A percentile compares a stretch with the other conserved stretches of the same genome.
Evolutionary conservation across 2,113 vertebrate species (phyloP).

Genomic region (Carettochelys insculpta): DNA sequence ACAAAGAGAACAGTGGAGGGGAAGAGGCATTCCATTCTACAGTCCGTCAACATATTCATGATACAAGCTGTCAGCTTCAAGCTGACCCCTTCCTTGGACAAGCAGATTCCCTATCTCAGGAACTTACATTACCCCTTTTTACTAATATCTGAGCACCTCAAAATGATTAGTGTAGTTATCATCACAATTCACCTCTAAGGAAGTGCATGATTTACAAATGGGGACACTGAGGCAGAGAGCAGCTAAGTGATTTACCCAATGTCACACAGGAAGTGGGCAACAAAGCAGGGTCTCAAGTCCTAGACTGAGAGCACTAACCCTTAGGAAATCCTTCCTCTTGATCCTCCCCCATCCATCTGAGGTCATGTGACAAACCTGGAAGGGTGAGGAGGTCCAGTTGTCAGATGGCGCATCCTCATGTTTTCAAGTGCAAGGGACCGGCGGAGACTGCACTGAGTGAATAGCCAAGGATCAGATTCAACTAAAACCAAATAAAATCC

Average conservation of each 20-base stretch:
- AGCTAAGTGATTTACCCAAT: fast-evolving
- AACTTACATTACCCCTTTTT: neutral
- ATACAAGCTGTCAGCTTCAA: neutral
- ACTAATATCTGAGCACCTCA: neutral
- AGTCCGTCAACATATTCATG: neutral
- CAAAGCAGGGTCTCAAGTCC: neutral
- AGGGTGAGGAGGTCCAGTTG: neutral
- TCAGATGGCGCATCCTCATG: neutral
- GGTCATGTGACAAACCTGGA: neutral
- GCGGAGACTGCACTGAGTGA: neutral
- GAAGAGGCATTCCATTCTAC: neutral
- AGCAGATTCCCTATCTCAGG: neutral
- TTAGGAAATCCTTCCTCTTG: neutral
- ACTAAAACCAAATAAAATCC: neutral
- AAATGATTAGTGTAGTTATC: neutral
- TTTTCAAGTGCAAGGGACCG: neutral
- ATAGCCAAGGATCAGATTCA: neutral
- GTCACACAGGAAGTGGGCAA: neutral
- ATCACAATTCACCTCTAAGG: neutral
- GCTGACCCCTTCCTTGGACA: neutral
- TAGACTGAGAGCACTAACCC: neutral
- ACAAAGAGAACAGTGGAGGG: fast-evolving
- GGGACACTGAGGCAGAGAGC: neutral
- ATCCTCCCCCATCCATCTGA: neutral
- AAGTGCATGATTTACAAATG: neutral